Conservation (phyloP, 2,113 vertebrate genomes). For the Lichenostomus cassidix region DNA sequence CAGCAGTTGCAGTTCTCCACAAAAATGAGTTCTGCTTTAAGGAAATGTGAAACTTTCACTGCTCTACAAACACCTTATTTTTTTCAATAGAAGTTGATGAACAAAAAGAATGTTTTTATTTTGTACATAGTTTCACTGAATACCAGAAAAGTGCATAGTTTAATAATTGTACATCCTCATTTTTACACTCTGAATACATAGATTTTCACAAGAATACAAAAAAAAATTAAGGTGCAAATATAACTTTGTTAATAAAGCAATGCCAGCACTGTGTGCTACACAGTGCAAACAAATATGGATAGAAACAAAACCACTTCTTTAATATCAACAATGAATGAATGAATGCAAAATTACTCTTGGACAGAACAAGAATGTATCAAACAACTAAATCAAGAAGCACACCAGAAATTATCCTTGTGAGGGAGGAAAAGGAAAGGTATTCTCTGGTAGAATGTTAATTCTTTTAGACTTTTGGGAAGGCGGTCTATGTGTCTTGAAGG, state of each 20-base stretch:
- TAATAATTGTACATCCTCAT: neutral
- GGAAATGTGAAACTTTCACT: slow-evolving; percentile 45
- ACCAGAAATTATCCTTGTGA: neutral
- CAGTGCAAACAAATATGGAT: neutral
- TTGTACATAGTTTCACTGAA: neutral
- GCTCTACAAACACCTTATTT: slow-evolving; percentile 19
- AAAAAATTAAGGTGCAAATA: neutral
- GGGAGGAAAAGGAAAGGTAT: neutral
- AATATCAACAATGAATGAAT: neutral
- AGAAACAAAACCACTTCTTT: neutral
- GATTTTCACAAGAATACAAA: neutral
- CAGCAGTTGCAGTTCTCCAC: neutral
- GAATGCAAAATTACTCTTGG: neutral
- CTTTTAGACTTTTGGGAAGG: neutral
- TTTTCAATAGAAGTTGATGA: neutral
- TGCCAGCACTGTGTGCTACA: too few relatives aligned
- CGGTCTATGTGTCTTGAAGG: neutral
- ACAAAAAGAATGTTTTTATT: neutral
- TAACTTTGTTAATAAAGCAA: neutral
- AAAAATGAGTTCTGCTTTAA: slow-evolving; percentile 34
- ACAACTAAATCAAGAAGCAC: neutral
- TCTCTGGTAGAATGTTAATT: neutral
- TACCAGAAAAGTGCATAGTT: neutral
- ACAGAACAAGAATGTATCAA: neutral
- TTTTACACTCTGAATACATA: neutral